Evolutionary conservation across 2,113 vertebrate species (phyloP).

Genomic region (Ploceus nigricollis): DNA sequence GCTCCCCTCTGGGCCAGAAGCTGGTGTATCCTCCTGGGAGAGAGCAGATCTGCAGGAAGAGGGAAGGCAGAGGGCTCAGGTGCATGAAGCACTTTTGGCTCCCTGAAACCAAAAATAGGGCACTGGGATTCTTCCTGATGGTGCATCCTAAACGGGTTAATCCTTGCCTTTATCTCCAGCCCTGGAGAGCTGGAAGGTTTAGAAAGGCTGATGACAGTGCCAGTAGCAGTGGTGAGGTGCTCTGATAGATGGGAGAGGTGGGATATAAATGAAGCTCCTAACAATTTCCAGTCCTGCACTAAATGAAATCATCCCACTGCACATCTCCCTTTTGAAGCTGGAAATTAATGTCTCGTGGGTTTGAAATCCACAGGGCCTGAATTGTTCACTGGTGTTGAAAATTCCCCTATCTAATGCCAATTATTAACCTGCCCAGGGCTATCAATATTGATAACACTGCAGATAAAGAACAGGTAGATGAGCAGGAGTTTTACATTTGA

Average conservation of each 20-base stretch:
- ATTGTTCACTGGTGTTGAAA: neutral
- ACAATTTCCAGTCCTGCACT: neutral
- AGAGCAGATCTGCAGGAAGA: neutral
- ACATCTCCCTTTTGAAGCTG: neutral
- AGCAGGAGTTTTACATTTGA: neutral
- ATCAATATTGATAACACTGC: neutral
- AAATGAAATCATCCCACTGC: neutral
- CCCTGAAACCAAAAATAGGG: neutral
- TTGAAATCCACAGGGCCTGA: neutral
- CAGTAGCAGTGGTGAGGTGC: neutral
- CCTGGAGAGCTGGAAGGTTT: neutral
- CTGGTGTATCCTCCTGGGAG: neutral
- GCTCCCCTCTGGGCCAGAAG: neutral
- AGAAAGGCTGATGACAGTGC: neutral
- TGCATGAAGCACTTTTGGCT: neutral
- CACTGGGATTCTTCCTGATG: neutral
- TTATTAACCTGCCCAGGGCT: slow-evolving; percentile 46
- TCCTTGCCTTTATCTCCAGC: neutral
- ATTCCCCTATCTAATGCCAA: slow-evolving; percentile 38
- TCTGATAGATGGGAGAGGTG: neutral
- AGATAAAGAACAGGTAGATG: neutral
- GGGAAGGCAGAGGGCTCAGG: neutral
- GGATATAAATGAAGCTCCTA: neutral
- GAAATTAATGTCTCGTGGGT: neutral
- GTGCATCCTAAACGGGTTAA: neutral